A percentile compares a stretch with the other conserved stretches of the same genome.
Conservation (phyloP, 2,113 vertebrate genomes). For the Hydrochoerus hydrochaeris region DNA sequence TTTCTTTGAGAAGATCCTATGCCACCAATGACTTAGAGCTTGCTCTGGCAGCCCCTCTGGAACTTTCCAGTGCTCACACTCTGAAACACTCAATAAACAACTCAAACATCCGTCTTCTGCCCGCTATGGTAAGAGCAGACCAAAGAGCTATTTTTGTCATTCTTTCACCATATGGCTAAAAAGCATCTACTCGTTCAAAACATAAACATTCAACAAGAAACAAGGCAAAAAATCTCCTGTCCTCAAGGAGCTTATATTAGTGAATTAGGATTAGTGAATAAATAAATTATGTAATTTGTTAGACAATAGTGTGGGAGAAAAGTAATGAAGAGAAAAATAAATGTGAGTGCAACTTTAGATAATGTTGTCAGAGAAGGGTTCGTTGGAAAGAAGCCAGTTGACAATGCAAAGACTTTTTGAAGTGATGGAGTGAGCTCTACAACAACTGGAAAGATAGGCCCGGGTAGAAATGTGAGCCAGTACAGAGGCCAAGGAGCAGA, state of each 20-base stretch:
- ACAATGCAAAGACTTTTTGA: neutral
- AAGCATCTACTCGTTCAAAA: neutral
- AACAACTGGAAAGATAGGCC: neutral
- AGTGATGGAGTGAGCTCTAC: neutral
- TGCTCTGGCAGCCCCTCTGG: conserved; percentile 46
- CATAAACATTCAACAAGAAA: neutral
- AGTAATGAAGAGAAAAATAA: neutral
- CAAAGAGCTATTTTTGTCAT: neutral
- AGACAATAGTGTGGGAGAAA: neutral
- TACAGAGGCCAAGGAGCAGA: neutral
- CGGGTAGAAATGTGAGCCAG: neutral
- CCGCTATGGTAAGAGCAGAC: neutral
- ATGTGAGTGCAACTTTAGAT: neutral
- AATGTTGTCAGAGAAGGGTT: neutral
- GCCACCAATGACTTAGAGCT: conserved; percentile 27
- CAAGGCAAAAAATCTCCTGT: neutral
- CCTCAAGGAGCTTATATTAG: neutral
- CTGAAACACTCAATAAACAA: conserved; percentile 23
- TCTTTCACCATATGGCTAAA: conserved; percentile 40
- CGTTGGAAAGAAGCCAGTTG: neutral
- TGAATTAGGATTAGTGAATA: conserved; percentile 20
- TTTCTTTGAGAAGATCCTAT: conserved; percentile 60
- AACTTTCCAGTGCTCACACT: conserved; percentile 26
- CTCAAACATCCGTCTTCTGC: neutral
- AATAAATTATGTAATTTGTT: neutral